These are phyloP conservation scores for Biston betularia DNA, from an alignment of 2,888 invertebrate species.

Conservation along the genomic window DNA sequence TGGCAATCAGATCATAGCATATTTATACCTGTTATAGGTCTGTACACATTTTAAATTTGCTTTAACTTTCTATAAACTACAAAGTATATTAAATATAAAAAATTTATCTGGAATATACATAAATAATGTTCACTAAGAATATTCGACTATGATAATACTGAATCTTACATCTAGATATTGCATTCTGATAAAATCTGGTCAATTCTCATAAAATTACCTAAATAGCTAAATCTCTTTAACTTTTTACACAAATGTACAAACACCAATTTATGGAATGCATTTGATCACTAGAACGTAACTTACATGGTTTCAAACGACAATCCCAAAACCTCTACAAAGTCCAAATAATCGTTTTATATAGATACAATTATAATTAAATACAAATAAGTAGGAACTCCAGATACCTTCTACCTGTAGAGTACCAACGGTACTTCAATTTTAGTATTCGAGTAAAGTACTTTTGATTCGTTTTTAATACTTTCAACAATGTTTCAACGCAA, in stretches of 20 bases:
- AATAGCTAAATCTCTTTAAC: conserved; percentile 57
- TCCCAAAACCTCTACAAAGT: conserved; percentile 28
- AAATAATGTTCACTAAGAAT: conserved; percentile 76
- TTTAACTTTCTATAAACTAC: conserved; percentile 49
- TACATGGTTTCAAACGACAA: conserved; percentile 22
- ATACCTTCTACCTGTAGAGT: conserved; percentile 72
- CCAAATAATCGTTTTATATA: conserved; percentile 32
- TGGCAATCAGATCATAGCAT: not conserved
- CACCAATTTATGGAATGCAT: conserved; percentile 68
- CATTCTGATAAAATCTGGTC: conserved; percentile 85
- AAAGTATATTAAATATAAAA: conserved; percentile 65
- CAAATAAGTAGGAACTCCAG: conserved; percentile 79
- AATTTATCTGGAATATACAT: conserved; percentile 76
- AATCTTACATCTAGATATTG: conserved; percentile 83
- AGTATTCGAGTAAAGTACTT: conserved; percentile 72
- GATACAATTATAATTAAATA: conserved; percentile 54
- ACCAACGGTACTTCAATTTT: conserved; percentile 39
- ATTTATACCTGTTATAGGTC: conserved; percentile 33
- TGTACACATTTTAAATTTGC: conserved; percentile 70
- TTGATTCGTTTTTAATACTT: conserved; percentile 44
- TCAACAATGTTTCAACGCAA: conserved; percentile 50
- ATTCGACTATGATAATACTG: conserved; percentile 84
- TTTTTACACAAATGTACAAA: conserved; percentile 80
- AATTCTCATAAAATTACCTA: conserved; percentile 76
- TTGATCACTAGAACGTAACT: conserved; percentile 49